Conservation (phyloP, 2,888 invertebrate genomes). For the Gasteruption jaculator region DNA sequence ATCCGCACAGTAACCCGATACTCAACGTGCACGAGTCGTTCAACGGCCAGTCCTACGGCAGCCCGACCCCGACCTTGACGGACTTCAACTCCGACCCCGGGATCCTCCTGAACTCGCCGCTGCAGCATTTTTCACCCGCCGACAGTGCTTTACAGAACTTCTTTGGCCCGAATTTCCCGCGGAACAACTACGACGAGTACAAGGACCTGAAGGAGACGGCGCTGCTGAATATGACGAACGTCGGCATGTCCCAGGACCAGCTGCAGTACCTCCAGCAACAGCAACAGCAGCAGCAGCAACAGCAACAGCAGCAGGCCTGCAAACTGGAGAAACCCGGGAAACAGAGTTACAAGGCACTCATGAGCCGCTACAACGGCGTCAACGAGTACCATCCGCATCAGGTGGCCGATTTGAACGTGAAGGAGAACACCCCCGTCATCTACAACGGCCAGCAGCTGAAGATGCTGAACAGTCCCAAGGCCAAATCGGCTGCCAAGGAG, state of each 20-base stretch:
- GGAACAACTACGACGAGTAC: constrained; percentile 37
- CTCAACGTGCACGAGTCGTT: constrained; percentile 42
- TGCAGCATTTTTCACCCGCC: constrained; percentile 45
- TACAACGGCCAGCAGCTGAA: constrained; percentile 38
- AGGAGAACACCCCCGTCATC: constrained; percentile 30
- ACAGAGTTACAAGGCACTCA: constrained; percentile 38
- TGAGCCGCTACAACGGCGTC: constrained; percentile 32
- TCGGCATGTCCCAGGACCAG: constrained; percentile 35
- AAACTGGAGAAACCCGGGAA: constrained; percentile 39
- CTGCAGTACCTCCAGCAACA: constrained; percentile 30
- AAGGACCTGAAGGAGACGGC: constrained; percentile 38
- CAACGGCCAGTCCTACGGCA: too few relatives aligned
- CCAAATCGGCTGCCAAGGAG: background rate
- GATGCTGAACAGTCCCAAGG: constrained; percentile 34
- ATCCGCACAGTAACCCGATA: constrained; percentile 32
- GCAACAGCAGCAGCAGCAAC: constrained; percentile 22
- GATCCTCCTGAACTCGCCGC: constrained; percentile 42
- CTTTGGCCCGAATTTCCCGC: constrained; percentile 35
- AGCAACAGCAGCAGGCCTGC: constrained; percentile 30
- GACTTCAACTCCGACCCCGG: constrained; percentile 43
- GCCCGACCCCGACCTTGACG: constrained; percentile 43
- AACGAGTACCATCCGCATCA: constrained; percentile 34
- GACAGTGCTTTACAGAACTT: constrained; percentile 40
- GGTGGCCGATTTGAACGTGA: constrained; percentile 28
- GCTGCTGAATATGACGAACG: constrained; percentile 30